A percentile compares a stretch with the other conserved stretches of the same genome.
Evolutionary conservation across 2,113 vertebrate species (phyloP).

Genomic region (Eolophus roseicapilla): DNA sequence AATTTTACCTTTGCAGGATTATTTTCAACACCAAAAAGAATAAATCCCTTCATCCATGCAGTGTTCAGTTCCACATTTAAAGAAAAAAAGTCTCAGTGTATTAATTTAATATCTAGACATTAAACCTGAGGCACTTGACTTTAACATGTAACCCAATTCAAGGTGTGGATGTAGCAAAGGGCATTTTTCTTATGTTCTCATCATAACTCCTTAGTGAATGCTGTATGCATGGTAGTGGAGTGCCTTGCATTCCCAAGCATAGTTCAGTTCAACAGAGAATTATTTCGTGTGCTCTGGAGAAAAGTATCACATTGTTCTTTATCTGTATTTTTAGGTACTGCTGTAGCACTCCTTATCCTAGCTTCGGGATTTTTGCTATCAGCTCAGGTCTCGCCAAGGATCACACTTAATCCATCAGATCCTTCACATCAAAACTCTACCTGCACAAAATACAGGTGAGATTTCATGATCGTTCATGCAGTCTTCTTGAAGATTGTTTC

Average conservation of each 20-base stretch:
- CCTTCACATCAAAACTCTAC: slow-evolving; percentile 84
- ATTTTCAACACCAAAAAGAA: background rate
- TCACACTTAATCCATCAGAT: slow-evolving; percentile 84
- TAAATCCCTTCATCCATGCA: background rate
- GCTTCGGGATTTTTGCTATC: slow-evolving; percentile 91
- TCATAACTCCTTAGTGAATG: background rate
- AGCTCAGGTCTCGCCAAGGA: slow-evolving; percentile 87
- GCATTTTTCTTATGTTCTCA: background rate
- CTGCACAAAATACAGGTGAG: slow-evolving; percentile 91
- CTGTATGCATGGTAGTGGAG: background rate
- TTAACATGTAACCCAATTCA: background rate
- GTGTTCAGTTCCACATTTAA: background rate
- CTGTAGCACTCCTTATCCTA: slow-evolving; percentile 86
- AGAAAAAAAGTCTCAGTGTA: background rate
- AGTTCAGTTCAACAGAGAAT: background rate
- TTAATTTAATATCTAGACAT: background rate
- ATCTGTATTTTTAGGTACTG: slow-evolving; percentile 81
- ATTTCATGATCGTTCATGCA: background rate
- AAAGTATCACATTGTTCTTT: slow-evolving; percentile 30
- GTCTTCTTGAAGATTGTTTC: background rate
- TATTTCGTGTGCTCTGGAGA: slow-evolving; percentile 1
- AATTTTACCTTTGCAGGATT: background rate
- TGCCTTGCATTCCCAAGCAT: background rate
- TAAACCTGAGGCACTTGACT: background rate
- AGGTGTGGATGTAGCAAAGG: background rate